phyloP scores from a whole-genome alignment of 1,140 invertebrate species.

The Drosophila prosaltans region DNA sequence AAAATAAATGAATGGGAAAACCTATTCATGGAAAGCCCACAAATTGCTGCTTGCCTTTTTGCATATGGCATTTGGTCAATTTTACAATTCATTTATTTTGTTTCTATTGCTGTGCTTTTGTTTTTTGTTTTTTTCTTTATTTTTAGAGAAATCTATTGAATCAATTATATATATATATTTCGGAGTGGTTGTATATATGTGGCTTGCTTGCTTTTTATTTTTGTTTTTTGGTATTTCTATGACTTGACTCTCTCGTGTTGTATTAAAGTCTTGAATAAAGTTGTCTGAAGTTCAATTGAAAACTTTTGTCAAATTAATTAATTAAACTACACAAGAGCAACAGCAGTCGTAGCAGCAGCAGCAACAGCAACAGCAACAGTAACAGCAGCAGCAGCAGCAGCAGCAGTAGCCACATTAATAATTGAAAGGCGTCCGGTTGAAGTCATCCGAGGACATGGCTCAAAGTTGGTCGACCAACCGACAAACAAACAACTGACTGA shows the following conservation, averaged over 20 bases:
- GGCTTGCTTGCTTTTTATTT: not conserved
- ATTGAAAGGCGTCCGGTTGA: slow-evolving; percentile 73
- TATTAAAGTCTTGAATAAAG: slow-evolving; percentile 34
- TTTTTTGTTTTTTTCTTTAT: slow-evolving; percentile 14
- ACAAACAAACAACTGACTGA: slow-evolving; percentile 54
- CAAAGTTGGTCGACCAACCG: slow-evolving; percentile 53
- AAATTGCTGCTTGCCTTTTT: slow-evolving; percentile 14
- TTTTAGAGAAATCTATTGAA: not conserved
- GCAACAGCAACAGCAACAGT: slow-evolving; percentile 15
- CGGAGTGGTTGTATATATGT: not conserved
- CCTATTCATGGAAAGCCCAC: not conserved
- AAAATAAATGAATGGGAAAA: not conserved
- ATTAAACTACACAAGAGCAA: slow-evolving; percentile 70
- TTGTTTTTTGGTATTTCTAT: slow-evolving; percentile 9
- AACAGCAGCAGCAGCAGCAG: slow-evolving; percentile 19
- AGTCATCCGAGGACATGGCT: slow-evolving; percentile 59
- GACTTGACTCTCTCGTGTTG: not conserved
- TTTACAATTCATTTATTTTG: slow-evolving; percentile 51
- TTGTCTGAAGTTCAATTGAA: slow-evolving; percentile 61
- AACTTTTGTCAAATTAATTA: slow-evolving; percentile 81
- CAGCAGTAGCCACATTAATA: slow-evolving; percentile 63
- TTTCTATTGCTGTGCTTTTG: slow-evolving; percentile 16
- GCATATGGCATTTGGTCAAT: slow-evolving; percentile 7
- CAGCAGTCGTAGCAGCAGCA: slow-evolving; percentile 18
- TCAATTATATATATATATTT: no score